Evolutionary conservation across 2,797 vertebrate species (phyloP).

Genomic region (Gastrophryne carolinensis): DNA sequence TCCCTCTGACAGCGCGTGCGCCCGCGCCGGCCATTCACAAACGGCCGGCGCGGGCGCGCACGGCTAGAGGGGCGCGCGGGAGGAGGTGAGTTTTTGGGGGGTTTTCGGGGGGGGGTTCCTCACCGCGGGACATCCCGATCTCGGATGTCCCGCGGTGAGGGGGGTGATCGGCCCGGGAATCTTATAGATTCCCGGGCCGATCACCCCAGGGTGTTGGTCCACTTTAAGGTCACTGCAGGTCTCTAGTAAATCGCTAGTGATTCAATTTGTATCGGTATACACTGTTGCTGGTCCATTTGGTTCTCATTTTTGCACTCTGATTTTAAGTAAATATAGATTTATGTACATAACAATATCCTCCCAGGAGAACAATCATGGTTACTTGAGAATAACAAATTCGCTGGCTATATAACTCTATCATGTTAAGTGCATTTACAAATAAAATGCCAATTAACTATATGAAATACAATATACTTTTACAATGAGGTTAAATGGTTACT

Average conservation of each 20-base stretch:
- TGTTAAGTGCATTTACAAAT: constrained; percentile 42
- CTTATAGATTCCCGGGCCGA: too few relatives aligned
- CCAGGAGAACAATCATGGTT: constrained; percentile 65
- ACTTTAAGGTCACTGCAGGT: constrained; percentile 60
- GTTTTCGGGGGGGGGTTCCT: too few relatives aligned
- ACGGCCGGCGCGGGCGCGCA: too few relatives aligned
- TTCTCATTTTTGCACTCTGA: constrained; percentile 70
- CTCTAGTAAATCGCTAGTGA: constrained; percentile 60
- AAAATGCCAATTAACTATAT: constrained; percentile 58
- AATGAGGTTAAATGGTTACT: neutral
- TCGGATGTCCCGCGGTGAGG: too few relatives aligned
- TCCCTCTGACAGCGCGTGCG: too few relatives aligned
- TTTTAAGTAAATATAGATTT: constrained; percentile 60
- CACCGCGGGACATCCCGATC: too few relatives aligned
- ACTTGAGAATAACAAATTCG: constrained; percentile 68
- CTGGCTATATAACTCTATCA: constrained; percentile 58
- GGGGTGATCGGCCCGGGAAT: too few relatives aligned
- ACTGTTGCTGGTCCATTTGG: constrained; percentile 73
- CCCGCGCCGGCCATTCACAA: too few relatives aligned
- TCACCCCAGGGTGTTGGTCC: too few relatives aligned
- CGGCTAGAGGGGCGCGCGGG: too few relatives aligned
- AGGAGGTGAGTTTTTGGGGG: too few relatives aligned
- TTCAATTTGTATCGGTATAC: constrained; percentile 71
- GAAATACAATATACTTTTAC: constrained; percentile 45
- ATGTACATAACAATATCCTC: constrained; percentile 58